Evolutionary conservation across 2,113 vertebrate genomes (phyloP).

Genomic region (Sorex araneus): DNA sequence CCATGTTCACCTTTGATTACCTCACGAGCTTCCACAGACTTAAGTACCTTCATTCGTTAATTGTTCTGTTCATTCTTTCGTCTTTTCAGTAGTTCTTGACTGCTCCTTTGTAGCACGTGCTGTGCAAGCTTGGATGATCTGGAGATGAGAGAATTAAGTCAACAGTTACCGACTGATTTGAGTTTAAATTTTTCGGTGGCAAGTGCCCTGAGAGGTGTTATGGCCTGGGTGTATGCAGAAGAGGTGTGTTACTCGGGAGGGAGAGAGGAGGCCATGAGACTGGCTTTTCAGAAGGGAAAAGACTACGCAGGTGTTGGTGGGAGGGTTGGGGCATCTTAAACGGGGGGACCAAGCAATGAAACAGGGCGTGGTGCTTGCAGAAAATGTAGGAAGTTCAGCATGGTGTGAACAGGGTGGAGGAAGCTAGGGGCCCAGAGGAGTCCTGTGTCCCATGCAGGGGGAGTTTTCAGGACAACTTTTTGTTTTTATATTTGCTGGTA

Average conservation of each 20-base stretch:
- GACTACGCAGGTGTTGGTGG: neutral
- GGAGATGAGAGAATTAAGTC: slow-evolving; percentile 45
- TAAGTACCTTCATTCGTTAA: slow-evolving; percentile 54
- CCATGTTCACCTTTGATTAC: slow-evolving; percentile 69
- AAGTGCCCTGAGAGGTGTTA: neutral
- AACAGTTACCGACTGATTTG: slow-evolving; percentile 33
- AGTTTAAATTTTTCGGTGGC: slow-evolving; percentile 46
- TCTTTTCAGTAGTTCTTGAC: slow-evolving; percentile 59
- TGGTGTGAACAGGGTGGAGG: neutral
- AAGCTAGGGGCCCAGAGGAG: neutral
- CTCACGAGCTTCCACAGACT: slow-evolving; percentile 74
- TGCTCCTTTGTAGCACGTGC: neutral
- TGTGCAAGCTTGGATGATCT: slow-evolving; percentile 33
- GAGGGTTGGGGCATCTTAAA: neutral
- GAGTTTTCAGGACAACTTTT: slow-evolving; percentile 33
- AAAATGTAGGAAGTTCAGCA: neutral
- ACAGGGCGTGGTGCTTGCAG: neutral
- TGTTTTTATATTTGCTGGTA: neutral
- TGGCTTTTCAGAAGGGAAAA: slow-evolving; percentile 46
- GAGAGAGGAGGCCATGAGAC: neutral
- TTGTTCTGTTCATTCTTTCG: slow-evolving; percentile 54
- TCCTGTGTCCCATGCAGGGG: neutral
- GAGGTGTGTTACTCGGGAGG: neutral
- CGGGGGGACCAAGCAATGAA: neutral
- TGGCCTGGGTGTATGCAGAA: neutral